A percentile compares a stretch with the other conserved stretches of the same genome.
Conservation (phyloP, 2,113 vertebrate genomes). For the Clarias magur region DNA sequence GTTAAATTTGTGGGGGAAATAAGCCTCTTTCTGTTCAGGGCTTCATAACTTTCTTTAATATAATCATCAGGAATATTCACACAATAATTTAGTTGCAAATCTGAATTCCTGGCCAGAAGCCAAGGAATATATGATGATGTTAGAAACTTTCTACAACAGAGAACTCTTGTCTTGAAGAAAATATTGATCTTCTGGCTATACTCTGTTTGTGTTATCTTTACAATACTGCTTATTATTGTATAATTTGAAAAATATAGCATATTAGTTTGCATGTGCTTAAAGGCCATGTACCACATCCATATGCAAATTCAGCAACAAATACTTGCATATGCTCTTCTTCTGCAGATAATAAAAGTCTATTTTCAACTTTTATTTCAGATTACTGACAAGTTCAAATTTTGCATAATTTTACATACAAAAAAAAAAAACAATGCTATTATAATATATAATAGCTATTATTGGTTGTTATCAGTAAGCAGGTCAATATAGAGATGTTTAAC, state of each 20-base stretch:
- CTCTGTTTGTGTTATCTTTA: not conserved
- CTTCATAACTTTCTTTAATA: conserved; percentile 14
- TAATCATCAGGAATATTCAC: conserved; percentile 25
- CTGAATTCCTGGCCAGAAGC: conserved; percentile 3
- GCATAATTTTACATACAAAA: not conserved
- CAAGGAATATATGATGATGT: conserved; percentile 11
- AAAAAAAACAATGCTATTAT: not conserved
- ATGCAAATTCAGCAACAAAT: conserved; percentile 11
- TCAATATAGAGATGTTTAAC: not conserved
- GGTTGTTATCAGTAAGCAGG: not conserved
- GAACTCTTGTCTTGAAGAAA: not conserved
- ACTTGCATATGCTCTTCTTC: not conserved
- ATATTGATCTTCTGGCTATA: conserved; percentile 1
- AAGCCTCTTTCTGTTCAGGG: conserved; percentile 20
- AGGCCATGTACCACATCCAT: not conserved
- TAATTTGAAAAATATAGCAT: conserved; percentile 5
- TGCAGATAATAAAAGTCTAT: not conserved
- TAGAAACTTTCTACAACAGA: not conserved
- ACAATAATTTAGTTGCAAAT: conserved; percentile 37
- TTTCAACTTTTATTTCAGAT: not conserved
- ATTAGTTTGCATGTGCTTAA: conserved; percentile 11
- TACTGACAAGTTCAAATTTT: not conserved
- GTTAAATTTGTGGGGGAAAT: conserved; percentile 40
- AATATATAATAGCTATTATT: not conserved
- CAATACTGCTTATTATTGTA: not conserved